Base-by-base conservation (phyloP, 2,888 invertebrate species). In the Allygus modestus region DNA sequence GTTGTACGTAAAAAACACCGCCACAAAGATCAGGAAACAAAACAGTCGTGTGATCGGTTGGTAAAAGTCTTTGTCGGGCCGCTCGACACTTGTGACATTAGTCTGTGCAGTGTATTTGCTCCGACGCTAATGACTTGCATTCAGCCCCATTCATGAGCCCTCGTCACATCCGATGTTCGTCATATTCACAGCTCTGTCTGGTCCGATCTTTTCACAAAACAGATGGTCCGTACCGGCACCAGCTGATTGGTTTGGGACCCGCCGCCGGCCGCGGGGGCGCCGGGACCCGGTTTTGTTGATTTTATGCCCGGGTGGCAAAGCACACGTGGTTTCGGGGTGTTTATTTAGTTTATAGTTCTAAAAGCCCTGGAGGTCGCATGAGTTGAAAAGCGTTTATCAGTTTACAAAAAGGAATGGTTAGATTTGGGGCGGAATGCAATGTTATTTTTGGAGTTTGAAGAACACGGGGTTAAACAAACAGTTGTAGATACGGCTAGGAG, bases 251-350 rank as follows among this genome's bases (percentile, higher is more conserved):
- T 15, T 23, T 23, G 1, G 4, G 54, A 20, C 20, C 58, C 17
- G 31, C 31, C 12, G 28, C 65, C 12, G 65, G 28, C 58, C 58
- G 26, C 28, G 7, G 58, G 23, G 23, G 58, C 58, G 58, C 58
- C 23, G 15, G 28, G 28, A 0, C 15, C 28, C 65, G 65, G 65
- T 31, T 17, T 65, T 65, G 65, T 65, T 65, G 65, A 65, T 65
- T 65, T 65, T 65, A 4, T 9, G 26, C 28, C 65, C 65, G 65
- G 65, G 65, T 65, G 65, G 65, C 65, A 58, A 23, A 15, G 58
- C 26, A 65, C 65, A 65, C 65, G 65, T 65, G 65, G 65, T 65
- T 65, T 65, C 28, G 31, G 65, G 65, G 31, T 65, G 65, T 65
- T 65, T 65, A 65, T 65, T 65, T 65, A 31, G 65, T 65, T 65